A percentile compares a stretch with the other conserved stretches of the same genome.
phyloP scores from a whole-genome alignment of 1,140 invertebrate species.

The Globodera rostochiensis region DNA sequence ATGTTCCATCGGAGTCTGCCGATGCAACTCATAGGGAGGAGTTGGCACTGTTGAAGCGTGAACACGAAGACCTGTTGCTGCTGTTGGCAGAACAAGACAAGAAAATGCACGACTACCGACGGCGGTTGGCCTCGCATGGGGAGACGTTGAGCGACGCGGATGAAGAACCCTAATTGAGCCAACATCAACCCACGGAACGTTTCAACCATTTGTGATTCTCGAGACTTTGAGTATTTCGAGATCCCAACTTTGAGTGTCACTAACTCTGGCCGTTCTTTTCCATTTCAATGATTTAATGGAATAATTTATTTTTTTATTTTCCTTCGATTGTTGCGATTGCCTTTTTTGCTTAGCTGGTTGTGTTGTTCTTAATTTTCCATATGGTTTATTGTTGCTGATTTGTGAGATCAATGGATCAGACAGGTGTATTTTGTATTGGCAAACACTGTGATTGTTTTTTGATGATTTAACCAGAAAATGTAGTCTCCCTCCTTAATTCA shows the following conservation, averaged over 20 bases:
- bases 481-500: background rate
- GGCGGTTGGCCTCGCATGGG: slow-evolving; percentile 74
- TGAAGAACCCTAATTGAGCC: slow-evolving; percentile 28
- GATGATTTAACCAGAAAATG: too few species aligned
- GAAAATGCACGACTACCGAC: slow-evolving; percentile 76
- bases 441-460: background rate
- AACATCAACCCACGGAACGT: background rate
- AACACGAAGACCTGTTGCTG: slow-evolving; percentile 86
- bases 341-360: background rate
- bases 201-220: too few species aligned
- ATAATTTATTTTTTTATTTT: background rate
- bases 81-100: slow-evolving; percentile 81
- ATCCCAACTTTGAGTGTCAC: background rate
- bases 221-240: background rate
- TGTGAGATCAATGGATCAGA: too few species aligned
- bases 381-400: background rate
- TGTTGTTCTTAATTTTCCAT: background rate
- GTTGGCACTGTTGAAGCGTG: slow-evolving; percentile 77
- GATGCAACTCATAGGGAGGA: slow-evolving; percentile 67
- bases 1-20: background rate
- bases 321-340: background rate
- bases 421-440: background rate
- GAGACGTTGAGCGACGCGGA: slow-evolving; percentile 66
- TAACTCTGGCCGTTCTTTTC: background rate
- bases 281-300: background rate